Percentiles rank a stretch among this genome's conserved stretches.
These are phyloP conservation scores for Pangasius krempfi DNA, from an alignment of 2,797 vertebrate species.

Conservation along the genomic window DNA sequence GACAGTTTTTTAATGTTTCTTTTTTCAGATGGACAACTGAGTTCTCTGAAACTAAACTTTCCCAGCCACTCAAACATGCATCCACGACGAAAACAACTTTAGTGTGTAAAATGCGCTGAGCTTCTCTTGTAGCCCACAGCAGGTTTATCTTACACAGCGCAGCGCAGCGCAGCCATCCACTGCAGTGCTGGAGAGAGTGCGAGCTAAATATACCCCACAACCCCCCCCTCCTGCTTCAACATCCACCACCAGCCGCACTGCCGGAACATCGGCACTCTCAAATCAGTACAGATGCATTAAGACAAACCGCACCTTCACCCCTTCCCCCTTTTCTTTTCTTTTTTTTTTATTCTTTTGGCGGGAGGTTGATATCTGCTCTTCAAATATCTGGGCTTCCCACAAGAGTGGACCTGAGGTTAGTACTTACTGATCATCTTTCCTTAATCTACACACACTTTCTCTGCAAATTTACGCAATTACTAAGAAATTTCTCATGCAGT, in stretches of 20 bases:
- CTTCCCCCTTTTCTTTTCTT: constrained; percentile 42
- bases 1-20: background rate
- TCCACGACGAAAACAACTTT: background rate
- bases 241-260: constrained; percentile 42
- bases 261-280: constrained; percentile 58
- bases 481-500: background rate
- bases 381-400: constrained; percentile 56
- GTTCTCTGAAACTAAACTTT: background rate
- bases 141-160: constrained; percentile 66
- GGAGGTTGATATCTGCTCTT: constrained; percentile 56
- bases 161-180: constrained; percentile 67
- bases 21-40: background rate
- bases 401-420: constrained; percentile 76
- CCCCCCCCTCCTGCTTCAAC: constrained; percentile 52
- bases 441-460: constrained; percentile 30
- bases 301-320: constrained; percentile 51
- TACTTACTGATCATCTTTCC: constrained; percentile 57
- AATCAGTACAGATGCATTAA: constrained; percentile 73
- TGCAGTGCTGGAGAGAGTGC: constrained; percentile 76
- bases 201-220: constrained; percentile 77
- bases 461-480: constrained; percentile 35
- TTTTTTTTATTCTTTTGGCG: constrained; percentile 51
- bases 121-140: constrained; percentile 6
- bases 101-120: constrained; percentile 24
- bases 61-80: background rate